Percentiles rank a stretch among this genome's conserved stretches.
These are phyloP conservation scores for Oophaga pumilio DNA, from an alignment of 2,113 vertebrate species.

Conservation along the genomic window DNA sequence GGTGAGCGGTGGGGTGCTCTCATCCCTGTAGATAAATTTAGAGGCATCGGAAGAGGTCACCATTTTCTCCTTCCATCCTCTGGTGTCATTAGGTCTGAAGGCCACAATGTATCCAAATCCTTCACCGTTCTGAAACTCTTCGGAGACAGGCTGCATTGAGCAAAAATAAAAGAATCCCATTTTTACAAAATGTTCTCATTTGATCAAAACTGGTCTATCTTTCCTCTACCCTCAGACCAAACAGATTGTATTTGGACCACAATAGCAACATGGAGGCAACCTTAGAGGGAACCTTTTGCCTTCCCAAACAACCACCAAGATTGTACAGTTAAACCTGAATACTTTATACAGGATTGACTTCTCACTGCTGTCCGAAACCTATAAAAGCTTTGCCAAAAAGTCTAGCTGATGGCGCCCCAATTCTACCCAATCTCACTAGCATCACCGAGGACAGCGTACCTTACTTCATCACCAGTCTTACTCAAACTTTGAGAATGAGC, in stretches of 20 bases:
- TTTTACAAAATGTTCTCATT: neutral
- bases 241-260: no score
- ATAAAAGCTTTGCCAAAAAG: no score
- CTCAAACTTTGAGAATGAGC: no score
- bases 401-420: no score
- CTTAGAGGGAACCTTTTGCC: no score
- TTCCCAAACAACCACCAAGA: no score
- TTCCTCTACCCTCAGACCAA: neutral
- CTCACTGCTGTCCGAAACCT: no score
- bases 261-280: neutral
- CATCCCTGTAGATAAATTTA: slow-evolving; percentile 93
- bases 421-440: no score
- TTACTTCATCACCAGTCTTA: no score
- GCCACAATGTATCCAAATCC: slow-evolving; percentile 97
- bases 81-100: slow-evolving; percentile 90
- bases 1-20: slow-evolving; percentile 93
- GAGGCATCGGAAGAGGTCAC: slow-evolving; percentile 93
- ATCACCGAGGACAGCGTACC: no score
- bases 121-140: slow-evolving; percentile 96
- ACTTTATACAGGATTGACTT: no score
- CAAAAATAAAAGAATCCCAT: neutral
- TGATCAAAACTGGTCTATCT: neutral
- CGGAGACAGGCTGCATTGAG: slow-evolving; percentile 85
- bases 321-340: no score
- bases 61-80: slow-evolving; percentile 98